Conservation (phyloP, 2,888 invertebrate species). For the Cremastinae sp. region DNA sequence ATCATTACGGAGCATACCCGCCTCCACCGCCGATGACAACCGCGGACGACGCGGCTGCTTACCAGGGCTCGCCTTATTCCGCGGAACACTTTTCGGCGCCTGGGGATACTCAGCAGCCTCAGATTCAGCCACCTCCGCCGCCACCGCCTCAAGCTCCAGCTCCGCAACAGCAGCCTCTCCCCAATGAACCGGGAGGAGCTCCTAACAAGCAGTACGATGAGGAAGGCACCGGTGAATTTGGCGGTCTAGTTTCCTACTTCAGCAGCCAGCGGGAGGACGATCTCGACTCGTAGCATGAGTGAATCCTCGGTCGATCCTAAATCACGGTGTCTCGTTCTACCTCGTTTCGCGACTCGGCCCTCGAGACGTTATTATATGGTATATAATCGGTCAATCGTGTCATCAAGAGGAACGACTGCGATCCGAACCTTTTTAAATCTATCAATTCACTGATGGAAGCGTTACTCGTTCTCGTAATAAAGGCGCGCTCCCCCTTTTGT, state of each 20-base stretch:
- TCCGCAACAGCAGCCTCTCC: slow-evolving; percentile 45
- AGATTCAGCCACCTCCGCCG: slow-evolving; percentile 63
- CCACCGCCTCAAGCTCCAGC: slow-evolving; percentile 65
- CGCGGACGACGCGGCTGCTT: slow-evolving; percentile 78
- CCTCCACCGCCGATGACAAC: slow-evolving; percentile 79
- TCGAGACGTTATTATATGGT: too few relatives aligned
- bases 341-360: slow-evolving; percentile 17
- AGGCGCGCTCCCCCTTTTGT: too few relatives aligned
- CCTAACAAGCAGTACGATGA: slow-evolving; percentile 81
- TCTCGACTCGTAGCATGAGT: slow-evolving; percentile 87
- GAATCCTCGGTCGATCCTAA: slow-evolving; percentile 74
- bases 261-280: slow-evolving; percentile 94
- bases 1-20: slow-evolving; percentile 80
- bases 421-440: too few relatives aligned
- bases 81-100: slow-evolving; percentile 66
- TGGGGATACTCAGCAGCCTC: slow-evolving; percentile 67
- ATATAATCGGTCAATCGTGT: too few relatives aligned
- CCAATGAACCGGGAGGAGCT: slow-evolving; percentile 65
- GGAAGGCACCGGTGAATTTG: slow-evolving; percentile 88
- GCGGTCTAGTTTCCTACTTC: slow-evolving; percentile 95
- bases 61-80: slow-evolving; percentile 79
- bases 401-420: too few relatives aligned
- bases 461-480: not conserved
- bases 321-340: slow-evolving; percentile 18
- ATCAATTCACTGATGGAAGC: too few relatives aligned